Base-by-base conservation (phyloP, 2,888 invertebrate genomes). In the Drosophila imparisetae region DNA sequence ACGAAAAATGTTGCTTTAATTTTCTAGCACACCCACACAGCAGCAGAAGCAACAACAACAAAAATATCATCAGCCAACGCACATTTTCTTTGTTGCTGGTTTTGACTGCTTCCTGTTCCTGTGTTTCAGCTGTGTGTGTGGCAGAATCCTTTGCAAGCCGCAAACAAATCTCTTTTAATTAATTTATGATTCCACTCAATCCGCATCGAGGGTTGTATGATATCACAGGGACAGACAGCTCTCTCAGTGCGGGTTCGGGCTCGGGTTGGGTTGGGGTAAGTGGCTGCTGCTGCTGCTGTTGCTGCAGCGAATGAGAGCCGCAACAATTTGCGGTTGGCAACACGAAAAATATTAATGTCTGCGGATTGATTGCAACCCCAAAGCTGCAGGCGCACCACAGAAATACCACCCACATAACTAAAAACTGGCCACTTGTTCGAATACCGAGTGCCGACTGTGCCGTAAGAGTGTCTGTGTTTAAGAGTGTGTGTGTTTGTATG, bases 161-260 rank as follows among this genome's bases (percentile, higher is more conserved):
- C 90, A 91, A 90, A 91, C 91, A 91, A 91, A 91, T 91, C 91
- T 90, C 91, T 89, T 91, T 91, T 91, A 91, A 91, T 91, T 91
- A 91, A 91, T 91, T 91, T 91, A 91, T 91, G 91, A 91, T 91
- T 91, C 89, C 89, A 86, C 90, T 91, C 86, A 91, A 90, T 90
- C 83, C 86, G 82, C 82, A 78, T 86, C 75, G 86, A 86, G 85
- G 85, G 84, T 81, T 86, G 79, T 76, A 84, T 86, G 83, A 84
- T 80, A 85, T 50, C 75, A 64, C 55, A 42, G 68, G 52, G 55
- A 62, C 67, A 42, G 66, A 29, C 67, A 42, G 42, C 57, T 30
- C 18, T 10, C 8, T 18, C 27, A 8, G 49, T 29, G 57, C 57
- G 54, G 50, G 38, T 42, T 54, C 48, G 62, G 78, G 21, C 7